Conservation (phyloP, 2,797 vertebrate genomes). For the Neomorphus geoffroyi region DNA sequence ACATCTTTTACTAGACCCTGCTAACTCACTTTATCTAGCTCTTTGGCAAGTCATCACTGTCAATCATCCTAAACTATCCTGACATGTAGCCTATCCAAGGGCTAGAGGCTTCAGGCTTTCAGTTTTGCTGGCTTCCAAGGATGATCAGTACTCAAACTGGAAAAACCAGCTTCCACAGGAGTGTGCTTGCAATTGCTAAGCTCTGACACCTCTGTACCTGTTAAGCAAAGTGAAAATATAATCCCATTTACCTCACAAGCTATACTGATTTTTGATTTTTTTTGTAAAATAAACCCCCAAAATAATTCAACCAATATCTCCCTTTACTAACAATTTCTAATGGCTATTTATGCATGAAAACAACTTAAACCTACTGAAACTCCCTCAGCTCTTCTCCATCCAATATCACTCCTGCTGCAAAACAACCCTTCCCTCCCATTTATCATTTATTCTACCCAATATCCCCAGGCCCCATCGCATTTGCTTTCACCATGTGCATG, state of each 20-base stretch:
- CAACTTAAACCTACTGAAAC: background rate
- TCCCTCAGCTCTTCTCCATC: accelerated
- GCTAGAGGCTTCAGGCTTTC: background rate
- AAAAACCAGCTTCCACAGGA: background rate
- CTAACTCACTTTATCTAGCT: background rate
- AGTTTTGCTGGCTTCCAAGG: background rate
- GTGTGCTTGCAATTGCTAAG: background rate
- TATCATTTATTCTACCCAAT: accelerated
- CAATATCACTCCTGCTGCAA: background rate
- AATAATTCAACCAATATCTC: background rate
- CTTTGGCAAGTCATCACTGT: background rate
- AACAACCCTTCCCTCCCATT: background rate
- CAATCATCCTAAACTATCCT: background rate
- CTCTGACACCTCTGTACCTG: background rate
- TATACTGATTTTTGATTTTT: background rate
- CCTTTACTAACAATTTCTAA: background rate
- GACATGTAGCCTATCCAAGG: background rate
- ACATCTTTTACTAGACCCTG: background rate
- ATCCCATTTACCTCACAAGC: background rate
- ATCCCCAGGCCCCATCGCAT: accelerated
- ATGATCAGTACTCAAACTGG: background rate
- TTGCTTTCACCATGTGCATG: accelerated
- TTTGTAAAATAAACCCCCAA: background rate
- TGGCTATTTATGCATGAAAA: background rate
- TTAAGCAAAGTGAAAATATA: background rate